Conservation (phyloP, 2,888 invertebrate species). For the Muscina levida region DNA sequence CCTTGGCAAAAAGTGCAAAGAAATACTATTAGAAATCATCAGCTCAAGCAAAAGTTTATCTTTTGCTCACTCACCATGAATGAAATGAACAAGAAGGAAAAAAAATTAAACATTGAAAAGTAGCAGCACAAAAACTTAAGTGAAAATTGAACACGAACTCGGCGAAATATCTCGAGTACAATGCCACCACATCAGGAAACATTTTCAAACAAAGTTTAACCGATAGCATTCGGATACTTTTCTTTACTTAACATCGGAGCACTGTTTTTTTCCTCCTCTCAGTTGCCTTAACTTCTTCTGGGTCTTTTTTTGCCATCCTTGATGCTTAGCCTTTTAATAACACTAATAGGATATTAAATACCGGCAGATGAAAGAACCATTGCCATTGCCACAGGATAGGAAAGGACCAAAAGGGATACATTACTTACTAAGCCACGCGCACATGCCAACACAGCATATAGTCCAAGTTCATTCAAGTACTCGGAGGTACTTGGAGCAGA, state of each 20-base stretch:
- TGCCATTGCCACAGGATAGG: slow-evolving; percentile 18
- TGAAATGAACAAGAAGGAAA: slow-evolving; percentile 5
- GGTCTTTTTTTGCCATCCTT: no score
- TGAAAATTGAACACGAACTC: slow-evolving; percentile 35
- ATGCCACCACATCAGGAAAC: slow-evolving; percentile 16
- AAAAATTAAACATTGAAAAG: slow-evolving; percentile 12
- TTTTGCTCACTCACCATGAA: slow-evolving; percentile 4
- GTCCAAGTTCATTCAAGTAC: no score
- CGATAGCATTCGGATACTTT: slow-evolving; percentile 52
- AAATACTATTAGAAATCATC: slow-evolving; percentile 48
- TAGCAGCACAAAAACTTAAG: slow-evolving; percentile 16
- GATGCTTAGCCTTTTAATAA: slow-evolving; percentile 52
- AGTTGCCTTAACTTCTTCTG: no score
- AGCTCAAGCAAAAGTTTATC: slow-evolving; percentile 48
- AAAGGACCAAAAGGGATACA: background rate
- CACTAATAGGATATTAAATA: slow-evolving; percentile 62
- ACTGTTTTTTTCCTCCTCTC: background rate
- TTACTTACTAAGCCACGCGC: background rate
- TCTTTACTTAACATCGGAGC: background rate
- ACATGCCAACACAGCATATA: no score
- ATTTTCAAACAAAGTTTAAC: slow-evolving; percentile 43
- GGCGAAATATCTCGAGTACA: background rate
- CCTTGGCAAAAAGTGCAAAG: slow-evolving; percentile 7
- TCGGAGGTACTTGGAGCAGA: no score
- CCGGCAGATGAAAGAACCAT: slow-evolving; percentile 21